Conservation (phyloP, 2,797 vertebrate genomes). For the Synaphobranchus kaupii region DNA sequence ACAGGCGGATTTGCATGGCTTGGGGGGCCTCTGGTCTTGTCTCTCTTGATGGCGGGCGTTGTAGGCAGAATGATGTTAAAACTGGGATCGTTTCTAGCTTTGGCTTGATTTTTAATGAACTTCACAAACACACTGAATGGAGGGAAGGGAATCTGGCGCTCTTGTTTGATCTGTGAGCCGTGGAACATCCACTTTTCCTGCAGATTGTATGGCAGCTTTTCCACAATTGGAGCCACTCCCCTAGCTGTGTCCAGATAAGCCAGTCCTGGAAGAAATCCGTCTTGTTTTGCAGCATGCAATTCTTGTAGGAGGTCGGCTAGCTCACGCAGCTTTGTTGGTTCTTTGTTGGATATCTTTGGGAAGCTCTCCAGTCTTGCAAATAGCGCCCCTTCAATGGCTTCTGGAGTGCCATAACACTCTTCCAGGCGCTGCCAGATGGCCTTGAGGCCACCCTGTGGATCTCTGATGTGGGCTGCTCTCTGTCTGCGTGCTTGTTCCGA, state of each 20-base stretch:
- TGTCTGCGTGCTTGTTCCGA: constrained; percentile 2
- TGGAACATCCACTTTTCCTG: constrained; percentile 16
- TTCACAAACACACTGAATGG: constrained; percentile 5
- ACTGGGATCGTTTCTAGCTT: constrained; percentile 14
- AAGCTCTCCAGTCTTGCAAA: constrained; percentile 20
- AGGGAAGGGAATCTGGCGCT: constrained; percentile 1
- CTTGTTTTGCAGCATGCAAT: constrained; percentile 8
- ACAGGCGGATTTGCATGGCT: neutral
- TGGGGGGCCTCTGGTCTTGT: neutral
- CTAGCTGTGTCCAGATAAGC: too few species aligned
- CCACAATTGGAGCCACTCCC: constrained; percentile 19
- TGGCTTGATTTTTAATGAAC: neutral
- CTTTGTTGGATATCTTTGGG: constrained; percentile 16
- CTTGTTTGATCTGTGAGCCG: constrained; percentile 12
- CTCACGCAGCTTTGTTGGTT: neutral
- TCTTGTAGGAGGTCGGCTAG: constrained; percentile 1
- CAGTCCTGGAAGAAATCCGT: neutral
- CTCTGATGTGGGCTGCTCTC: constrained; percentile 1
- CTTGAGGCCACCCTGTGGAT: neutral
- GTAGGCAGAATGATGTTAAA: neutral
- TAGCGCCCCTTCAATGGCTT: constrained; percentile 8
- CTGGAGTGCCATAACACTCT: constrained; percentile 1
- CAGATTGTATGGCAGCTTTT: constrained; percentile 24
- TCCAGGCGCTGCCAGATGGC: constrained; percentile 21
- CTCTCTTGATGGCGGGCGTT: neutral